These are phyloP conservation scores for Tenthredo notha DNA, from an alignment of 2,888 invertebrate genomes.

Conservation along the genomic window DNA sequence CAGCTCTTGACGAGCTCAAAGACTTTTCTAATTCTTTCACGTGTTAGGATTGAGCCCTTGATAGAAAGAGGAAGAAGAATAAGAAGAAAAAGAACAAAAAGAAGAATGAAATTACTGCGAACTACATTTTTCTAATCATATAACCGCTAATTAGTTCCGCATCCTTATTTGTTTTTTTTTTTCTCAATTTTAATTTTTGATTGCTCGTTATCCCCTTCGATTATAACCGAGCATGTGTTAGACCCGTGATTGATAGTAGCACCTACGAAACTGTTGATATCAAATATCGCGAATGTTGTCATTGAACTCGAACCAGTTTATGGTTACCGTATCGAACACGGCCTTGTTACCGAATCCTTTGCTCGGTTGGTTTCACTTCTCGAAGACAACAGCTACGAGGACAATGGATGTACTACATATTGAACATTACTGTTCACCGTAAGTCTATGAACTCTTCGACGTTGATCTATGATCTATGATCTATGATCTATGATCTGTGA, in stretches of 20 bases:
- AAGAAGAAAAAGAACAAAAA: not conserved
- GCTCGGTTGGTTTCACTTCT: conserved; percentile 14
- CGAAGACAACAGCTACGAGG: not conserved
- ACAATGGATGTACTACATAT: not conserved
- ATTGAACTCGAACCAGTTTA: conserved; percentile 48
- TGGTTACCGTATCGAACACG: conserved; percentile 33
- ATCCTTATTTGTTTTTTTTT: not conserved
- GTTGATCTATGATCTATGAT: not conserved
- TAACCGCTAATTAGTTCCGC: not conserved
- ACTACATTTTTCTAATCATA: not conserved
- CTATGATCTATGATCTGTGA: not conserved
- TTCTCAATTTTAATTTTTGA: not conserved
- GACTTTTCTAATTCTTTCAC: not conserved
- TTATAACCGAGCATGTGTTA: not conserved
- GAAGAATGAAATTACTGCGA: not conserved
- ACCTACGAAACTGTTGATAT: conserved; percentile 4
- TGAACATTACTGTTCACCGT: not conserved
- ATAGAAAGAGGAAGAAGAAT: not conserved
- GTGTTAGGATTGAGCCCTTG: not conserved
- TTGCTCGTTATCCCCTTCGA: not conserved
- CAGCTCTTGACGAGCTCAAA: not conserved
- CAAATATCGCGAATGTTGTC: conserved; percentile 41
- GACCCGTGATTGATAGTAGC: conserved; percentile 21
- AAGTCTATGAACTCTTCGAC: not conserved
- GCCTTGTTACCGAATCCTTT: conserved; percentile 13